Percentiles rank a stretch among this genome's conserved stretches.
phyloP scores from a whole-genome alignment of 2,113 vertebrate genomes.

The Hippoglossus stenolepis region DNA sequence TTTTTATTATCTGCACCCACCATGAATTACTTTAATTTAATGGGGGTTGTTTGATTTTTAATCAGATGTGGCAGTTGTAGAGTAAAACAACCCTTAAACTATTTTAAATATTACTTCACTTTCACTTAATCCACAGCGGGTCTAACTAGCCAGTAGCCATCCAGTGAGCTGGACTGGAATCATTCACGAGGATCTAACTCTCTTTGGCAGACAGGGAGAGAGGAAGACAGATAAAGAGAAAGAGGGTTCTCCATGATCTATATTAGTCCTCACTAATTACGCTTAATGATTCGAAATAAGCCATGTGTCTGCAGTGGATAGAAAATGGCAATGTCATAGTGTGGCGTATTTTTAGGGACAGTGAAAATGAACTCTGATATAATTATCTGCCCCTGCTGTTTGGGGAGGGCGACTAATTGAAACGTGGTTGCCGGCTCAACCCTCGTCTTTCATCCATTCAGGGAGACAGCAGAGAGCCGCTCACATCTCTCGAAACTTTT shows the following conservation, averaged over 20 bases:
- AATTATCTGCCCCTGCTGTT: slow-evolving; percentile 74
- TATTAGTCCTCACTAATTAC: slow-evolving; percentile 81
- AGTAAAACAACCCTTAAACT: not conserved
- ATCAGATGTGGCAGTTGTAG: not conserved
- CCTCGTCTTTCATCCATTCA: slow-evolving; percentile 46
- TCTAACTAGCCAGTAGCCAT: slow-evolving; percentile 12
- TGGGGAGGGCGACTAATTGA: slow-evolving; percentile 64
- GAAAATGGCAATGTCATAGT: slow-evolving; percentile 74
- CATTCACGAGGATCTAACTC: slow-evolving; percentile 44
- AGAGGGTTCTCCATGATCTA: slow-evolving; percentile 69
- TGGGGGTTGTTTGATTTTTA: too few species aligned
- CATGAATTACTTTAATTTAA: too few species aligned
- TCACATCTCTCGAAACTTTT: slow-evolving; percentile 14
- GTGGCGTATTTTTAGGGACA: slow-evolving; percentile 76
- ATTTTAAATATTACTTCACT: slow-evolving; percentile 6
- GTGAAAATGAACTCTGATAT: slow-evolving; percentile 80
- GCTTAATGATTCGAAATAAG: slow-evolving; percentile 82
- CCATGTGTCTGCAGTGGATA: slow-evolving; percentile 70
- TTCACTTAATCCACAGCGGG: slow-evolving; percentile 11
- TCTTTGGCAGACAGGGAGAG: slow-evolving; percentile 43
- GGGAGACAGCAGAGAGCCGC: slow-evolving; percentile 9
- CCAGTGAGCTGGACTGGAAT: slow-evolving; percentile 19
- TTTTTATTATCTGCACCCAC: too few species aligned
- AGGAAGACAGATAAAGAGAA: slow-evolving; percentile 18
- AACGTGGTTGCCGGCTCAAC: slow-evolving; percentile 41